Percentiles rank a stretch among this genome's conserved stretches.
phyloP scores from a whole-genome alignment of 1,140 invertebrate species.

The Saccostrea echinata region DNA sequence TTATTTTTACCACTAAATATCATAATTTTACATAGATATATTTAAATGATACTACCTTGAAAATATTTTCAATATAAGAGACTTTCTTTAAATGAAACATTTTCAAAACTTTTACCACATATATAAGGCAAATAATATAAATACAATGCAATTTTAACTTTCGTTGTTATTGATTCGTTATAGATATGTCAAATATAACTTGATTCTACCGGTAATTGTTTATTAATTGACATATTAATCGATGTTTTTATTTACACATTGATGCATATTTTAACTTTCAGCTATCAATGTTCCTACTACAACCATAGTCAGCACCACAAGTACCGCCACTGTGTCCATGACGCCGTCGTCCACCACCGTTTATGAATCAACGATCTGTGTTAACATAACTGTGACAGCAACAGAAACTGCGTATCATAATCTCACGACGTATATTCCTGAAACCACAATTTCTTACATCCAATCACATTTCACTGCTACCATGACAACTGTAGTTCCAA shows the following conservation, averaged over 20 bases:
- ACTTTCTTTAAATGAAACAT: no score
- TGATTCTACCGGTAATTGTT: not conserved
- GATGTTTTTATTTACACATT: not conserved
- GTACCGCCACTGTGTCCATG: not conserved
- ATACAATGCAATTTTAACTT: no score
- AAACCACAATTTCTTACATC: not conserved
- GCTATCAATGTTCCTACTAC: not conserved
- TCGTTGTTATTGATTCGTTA: not conserved
- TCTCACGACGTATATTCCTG: not conserved
- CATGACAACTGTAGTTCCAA: not conserved
- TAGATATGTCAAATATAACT: not conserved
- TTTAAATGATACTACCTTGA: no score
- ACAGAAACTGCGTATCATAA: not conserved
- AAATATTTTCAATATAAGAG: no score
- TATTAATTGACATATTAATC: not conserved
- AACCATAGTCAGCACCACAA: not conserved
- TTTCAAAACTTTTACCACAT: no score
- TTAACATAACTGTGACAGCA: not conserved
- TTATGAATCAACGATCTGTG: not conserved
- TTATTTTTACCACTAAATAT: no score
- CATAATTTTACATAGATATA: no score
- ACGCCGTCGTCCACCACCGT: not conserved
- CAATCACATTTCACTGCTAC: not conserved
- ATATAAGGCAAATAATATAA: no score
- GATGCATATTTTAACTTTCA: not conserved